Evolutionary conservation across 2,888 invertebrate species (phyloP).

Genomic region (Lepidocyrtoides sp.): DNA sequence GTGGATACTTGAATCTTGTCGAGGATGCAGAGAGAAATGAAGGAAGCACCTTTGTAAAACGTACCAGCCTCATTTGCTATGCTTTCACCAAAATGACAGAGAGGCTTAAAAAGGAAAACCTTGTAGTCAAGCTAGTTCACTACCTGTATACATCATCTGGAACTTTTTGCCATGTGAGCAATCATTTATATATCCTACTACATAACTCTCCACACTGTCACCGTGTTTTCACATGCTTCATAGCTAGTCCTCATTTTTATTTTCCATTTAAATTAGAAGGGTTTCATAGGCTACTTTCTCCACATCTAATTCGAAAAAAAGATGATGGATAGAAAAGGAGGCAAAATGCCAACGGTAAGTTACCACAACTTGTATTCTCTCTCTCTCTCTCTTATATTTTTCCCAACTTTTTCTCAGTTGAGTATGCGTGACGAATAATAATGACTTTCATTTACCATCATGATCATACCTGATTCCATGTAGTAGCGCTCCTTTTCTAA

Average conservation of each 20-base stretch:
- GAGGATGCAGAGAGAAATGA: not conserved
- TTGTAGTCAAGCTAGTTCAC: slow-evolving; percentile 21
- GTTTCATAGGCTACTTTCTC: not conserved
- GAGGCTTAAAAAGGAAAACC: not conserved
- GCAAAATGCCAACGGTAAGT: slow-evolving; percentile 39
- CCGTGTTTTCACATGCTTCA: too few species aligned
- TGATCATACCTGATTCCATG: slow-evolving; percentile 3
- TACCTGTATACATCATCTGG: not conserved
- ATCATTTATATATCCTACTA: slow-evolving; percentile 1
- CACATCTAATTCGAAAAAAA: not conserved
- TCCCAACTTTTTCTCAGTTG: slow-evolving; percentile 53
- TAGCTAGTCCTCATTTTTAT: not conserved
- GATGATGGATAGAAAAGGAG: slow-evolving; percentile 12
- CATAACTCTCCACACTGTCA: too few species aligned
- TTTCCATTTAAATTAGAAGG: slow-evolving; percentile 43
- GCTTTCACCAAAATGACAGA: not conserved
- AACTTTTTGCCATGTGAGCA: slow-evolving; percentile 5
- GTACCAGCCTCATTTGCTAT: not conserved
- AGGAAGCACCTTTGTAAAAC: not conserved
- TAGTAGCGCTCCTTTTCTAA: not conserved
- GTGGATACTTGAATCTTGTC: not conserved
- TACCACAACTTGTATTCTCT: slow-evolving; percentile 12
- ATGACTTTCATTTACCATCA: slow-evolving; percentile 65
- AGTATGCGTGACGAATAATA: slow-evolving; percentile 72
- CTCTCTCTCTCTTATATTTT: not conserved